Conservation (phyloP, 2,888 invertebrate species). For the Ornithoptera alexandrae region DNA sequence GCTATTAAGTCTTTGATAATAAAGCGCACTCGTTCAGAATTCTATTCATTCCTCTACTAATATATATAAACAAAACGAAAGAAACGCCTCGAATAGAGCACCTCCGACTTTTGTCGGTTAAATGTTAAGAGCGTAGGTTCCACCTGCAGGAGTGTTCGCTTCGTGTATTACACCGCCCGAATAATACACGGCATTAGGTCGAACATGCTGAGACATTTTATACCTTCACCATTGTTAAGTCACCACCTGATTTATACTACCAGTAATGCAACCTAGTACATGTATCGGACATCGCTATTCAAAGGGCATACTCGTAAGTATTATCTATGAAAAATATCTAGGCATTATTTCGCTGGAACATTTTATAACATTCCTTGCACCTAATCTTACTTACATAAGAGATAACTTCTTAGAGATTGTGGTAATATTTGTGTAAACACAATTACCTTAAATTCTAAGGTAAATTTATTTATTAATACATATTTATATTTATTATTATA, state of each 20-base stretch:
- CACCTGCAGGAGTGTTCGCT: conserved; percentile 30
- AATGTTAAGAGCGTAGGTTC: neutral
- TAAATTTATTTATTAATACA: too few species aligned
- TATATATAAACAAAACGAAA: neutral
- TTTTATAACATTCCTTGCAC: conserved; percentile 1
- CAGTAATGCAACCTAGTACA: conserved; percentile 29
- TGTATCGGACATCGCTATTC: conserved; percentile 30
- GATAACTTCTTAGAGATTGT: too few species aligned
- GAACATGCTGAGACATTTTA: conserved; percentile 41
- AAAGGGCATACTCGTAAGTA: conserved; percentile 36
- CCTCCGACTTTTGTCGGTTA: neutral
- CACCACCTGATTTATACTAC: conserved; percentile 43
- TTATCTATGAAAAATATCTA: conserved; percentile 32
- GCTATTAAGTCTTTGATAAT: too few species aligned
- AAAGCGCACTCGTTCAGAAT: too few species aligned
- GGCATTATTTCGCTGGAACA: neutral
- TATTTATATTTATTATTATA: too few species aligned
- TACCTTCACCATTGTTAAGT: conserved; percentile 44
- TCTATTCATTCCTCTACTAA: too few species aligned
- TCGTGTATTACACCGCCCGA: conserved; percentile 40
- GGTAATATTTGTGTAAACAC: too few species aligned
- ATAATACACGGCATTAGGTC: conserved; percentile 29
- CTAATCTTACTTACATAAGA: neutral
- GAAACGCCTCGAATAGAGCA: neutral
- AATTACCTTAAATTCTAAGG: too few species aligned